These are phyloP conservation scores for Apis mellifera DNA, from an alignment of 1,140 invertebrate species.

Conservation along the genomic window Amel_HAv3.1 CM009935.2:3247001-3247500, in stretches of 20 bases:
- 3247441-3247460: neutral
- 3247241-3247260: conserved; percentile 55
- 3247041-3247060: neutral
- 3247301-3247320: conserved; percentile 63
- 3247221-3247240: conserved; percentile 49
- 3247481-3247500: too few relatives aligned
- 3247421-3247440: neutral
- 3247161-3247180: conserved; percentile 27
- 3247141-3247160: conserved; percentile 16
- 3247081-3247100: neutral
- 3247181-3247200: conserved; percentile 22
- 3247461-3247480: too few relatives aligned
- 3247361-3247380: conserved; percentile 28
- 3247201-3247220: conserved; percentile 60
- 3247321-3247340: conserved; percentile 55
- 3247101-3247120: neutral
- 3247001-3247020: neutral
- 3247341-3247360: conserved; percentile 51
- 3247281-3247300: conserved; percentile 63
- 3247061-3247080: neutral
- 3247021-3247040: neutral
- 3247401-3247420: conserved; percentile 49
- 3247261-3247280: conserved; percentile 60
- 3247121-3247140: too few relatives aligned
- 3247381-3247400: conserved; percentile 45